phyloP scores from a whole-genome alignment of 2,113 vertebrate species.

The Picathartes gymnocephalus region DNA sequence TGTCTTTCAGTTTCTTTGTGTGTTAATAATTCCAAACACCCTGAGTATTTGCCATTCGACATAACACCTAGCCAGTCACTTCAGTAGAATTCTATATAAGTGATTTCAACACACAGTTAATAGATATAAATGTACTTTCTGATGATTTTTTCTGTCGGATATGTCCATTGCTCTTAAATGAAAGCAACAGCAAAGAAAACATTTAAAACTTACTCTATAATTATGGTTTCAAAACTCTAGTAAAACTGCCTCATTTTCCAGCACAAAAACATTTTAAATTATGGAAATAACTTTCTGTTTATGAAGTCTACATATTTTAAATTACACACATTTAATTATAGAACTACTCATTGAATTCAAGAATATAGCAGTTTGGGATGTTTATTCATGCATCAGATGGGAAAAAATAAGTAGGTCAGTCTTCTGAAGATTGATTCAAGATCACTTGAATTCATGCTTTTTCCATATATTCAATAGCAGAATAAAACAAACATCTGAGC shows the following conservation, averaged over 20 bases:
- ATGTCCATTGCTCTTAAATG: not conserved
- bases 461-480: not conserved
- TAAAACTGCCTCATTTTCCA: not conserved
- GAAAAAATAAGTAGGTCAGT: not conserved
- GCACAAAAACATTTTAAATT: not conserved
- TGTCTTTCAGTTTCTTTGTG: not conserved
- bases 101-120: not conserved
- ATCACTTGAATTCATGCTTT: not conserved
- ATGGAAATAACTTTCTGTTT: not conserved
- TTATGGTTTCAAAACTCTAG: not conserved
- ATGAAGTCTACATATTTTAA: not conserved
- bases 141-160: not conserved
- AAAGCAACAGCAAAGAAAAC: not conserved
- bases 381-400: not conserved
- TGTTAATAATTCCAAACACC: not conserved
- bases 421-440: not conserved
- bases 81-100: not conserved
- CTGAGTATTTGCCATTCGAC: not conserved
- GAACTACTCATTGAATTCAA: not conserved
- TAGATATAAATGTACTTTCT: not conserved
- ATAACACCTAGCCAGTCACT: not conserved
- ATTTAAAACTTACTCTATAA: not conserved
- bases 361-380: not conserved
- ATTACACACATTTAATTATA: not conserved
- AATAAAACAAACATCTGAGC: not conserved